Evolutionary conservation across 2,797 vertebrate species (phyloP).

Genomic region (Luscinia megarhynchos): DNA sequence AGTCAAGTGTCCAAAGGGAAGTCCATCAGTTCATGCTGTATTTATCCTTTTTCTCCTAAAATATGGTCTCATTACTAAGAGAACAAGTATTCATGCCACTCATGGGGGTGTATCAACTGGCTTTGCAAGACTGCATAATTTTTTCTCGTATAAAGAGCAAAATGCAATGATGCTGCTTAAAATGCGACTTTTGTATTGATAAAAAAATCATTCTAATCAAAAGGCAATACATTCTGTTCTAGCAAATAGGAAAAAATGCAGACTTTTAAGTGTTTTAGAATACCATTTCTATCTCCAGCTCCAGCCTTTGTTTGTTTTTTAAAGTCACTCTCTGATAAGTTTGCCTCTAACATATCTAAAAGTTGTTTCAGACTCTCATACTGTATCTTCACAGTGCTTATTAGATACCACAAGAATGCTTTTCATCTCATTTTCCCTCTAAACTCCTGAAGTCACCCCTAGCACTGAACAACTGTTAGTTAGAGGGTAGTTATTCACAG

Average conservation of each 20-base stretch:
- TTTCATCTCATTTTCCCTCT: constrained; percentile 40
- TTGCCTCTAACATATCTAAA: neutral
- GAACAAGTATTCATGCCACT: constrained; percentile 16
- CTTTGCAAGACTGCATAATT: neutral
- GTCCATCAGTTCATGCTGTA: constrained; percentile 26
- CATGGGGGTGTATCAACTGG: neutral
- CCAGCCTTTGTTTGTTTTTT: constrained; percentile 15
- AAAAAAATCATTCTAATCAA: neutral
- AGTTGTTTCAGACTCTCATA: constrained; percentile 5
- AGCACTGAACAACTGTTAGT: neutral
- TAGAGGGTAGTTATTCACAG: constrained; percentile 1
- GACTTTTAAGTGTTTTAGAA: neutral
- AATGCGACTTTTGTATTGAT: neutral
- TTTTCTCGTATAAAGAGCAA: neutral
- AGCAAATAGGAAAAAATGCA: neutral
- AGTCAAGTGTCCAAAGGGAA: constrained; percentile 62
- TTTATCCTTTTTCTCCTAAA: constrained; percentile 65
- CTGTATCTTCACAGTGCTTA: constrained; percentile 7
- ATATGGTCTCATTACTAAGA: constrained; percentile 69
- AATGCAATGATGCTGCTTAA: neutral
- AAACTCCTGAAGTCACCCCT: constrained; percentile 2
- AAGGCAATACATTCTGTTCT: neutral
- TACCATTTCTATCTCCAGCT: constrained; percentile 4
- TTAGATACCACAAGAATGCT: constrained; percentile 57
- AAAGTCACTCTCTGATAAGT: constrained; percentile 22